Conservation (phyloP, 2,888 invertebrate species). For the Sphaerophoria rueppellii region DNA sequence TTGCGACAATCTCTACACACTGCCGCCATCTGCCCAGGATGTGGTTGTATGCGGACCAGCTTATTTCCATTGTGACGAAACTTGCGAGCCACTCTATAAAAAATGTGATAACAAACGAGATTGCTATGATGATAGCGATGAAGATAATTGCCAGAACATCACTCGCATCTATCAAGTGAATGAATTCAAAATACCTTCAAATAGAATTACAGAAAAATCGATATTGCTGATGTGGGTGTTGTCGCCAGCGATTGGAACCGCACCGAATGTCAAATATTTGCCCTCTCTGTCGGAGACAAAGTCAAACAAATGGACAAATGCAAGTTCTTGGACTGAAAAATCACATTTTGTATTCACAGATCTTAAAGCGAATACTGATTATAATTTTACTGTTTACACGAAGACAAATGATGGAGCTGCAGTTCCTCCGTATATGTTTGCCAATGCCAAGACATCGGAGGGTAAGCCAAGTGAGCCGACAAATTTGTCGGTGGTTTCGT, state of each 20-base stretch:
- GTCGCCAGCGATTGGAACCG: slow-evolving; percentile 77
- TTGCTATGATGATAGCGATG: slow-evolving; percentile 90
- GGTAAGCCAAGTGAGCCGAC: slow-evolving; percentile 88
- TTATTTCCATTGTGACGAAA: slow-evolving; percentile 84
- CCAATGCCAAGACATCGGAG: slow-evolving; percentile 86
- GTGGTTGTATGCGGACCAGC: slow-evolving; percentile 78
- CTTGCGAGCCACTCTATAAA: slow-evolving; percentile 85
- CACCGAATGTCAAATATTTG: slow-evolving; percentile 84
- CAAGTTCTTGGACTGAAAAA: slow-evolving; percentile 85
- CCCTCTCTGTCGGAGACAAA: slow-evolving; percentile 85
- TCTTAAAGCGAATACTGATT: slow-evolving; percentile 88
- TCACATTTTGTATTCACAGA: slow-evolving; percentile 85
- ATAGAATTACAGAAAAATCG: slow-evolving; percentile 85
- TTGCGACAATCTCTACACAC: slow-evolving; percentile 78
- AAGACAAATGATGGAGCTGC: slow-evolving; percentile 83
- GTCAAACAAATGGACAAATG: slow-evolving; percentile 84
- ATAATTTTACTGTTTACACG: slow-evolving; percentile 91
- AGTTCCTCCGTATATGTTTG: slow-evolving; percentile 86
- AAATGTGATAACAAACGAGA: slow-evolving; percentile 88
- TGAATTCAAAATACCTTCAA: slow-evolving; percentile 86
- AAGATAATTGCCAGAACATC: slow-evolving; percentile 85
- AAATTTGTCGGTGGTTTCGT: slow-evolving; percentile 86
- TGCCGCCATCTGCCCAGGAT: slow-evolving; percentile 3
- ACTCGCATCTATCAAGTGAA: slow-evolving; percentile 83
- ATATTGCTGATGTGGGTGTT: slow-evolving; percentile 85